Base-by-base conservation (phyloP, 2,797 vertebrate species). In the Toxotes lorentzi region DNA sequence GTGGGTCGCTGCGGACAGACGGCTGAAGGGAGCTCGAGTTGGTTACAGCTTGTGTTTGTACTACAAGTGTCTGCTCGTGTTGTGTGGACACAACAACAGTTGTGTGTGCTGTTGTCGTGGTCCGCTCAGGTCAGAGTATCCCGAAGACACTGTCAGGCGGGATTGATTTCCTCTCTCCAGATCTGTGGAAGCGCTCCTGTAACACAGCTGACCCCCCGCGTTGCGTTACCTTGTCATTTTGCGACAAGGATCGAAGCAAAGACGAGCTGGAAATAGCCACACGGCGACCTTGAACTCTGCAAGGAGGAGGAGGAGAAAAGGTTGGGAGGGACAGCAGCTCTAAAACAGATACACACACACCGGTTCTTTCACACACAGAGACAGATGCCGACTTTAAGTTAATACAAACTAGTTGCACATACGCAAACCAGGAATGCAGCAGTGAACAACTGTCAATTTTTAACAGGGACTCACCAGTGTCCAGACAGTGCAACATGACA, bases 181-280 rank as follows among this genome's bases (percentile, higher is more conserved):
- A 89, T 96, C 95, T 91, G 94, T 95, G 94, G 94, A 95, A 95
- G 93, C 89, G 91, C 96, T 97, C 96, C 96, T 95, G 96, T 97
- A 97, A 97, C 96, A 94, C 97, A 97, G 96, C 96, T 97, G 97
- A 96, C 96, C 96, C 87, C 89, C 92, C 89, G 89, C 95, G 94
- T 95, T 95, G 95, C 89, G 95, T 96, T 97, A 97, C 97, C 96
- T 97, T 98, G 97, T 99, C 98, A 97, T 97, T 95, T 96, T 95
- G 95, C 92, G 90, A 95, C 96, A 97, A 84, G 90, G 95, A 96
- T 97, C 96, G 96, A 78, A 95, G 95, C 91, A 79, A 93, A 98
- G 97, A 98, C 90, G 96, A 97, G 96, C 95, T 96, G 95, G 95
- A 97, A 91, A 90, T 89, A 88, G 66, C 59, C 27, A 17, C 66